These are phyloP conservation scores for Mallotus villosus DNA, from an alignment of 2,797 vertebrate genomes.

Conservation along the genomic window DNA sequence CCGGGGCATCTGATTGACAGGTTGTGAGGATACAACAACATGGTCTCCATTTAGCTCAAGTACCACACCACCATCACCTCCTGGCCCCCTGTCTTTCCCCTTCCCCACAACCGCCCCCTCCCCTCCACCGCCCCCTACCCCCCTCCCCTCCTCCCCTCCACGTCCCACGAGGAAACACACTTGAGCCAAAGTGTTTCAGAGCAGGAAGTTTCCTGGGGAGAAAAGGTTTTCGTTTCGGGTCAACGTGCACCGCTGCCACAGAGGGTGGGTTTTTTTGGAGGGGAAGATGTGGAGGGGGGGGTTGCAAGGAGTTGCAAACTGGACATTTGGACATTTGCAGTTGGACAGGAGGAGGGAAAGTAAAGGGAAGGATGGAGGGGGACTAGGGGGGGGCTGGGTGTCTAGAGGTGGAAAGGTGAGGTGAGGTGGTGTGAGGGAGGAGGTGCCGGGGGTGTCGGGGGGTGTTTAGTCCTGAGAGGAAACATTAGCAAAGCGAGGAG, in stretches of 20 bases:
- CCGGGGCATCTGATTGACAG: constrained; percentile 82
- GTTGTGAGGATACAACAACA: constrained; percentile 92
- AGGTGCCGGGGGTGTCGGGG: constrained; percentile 37
- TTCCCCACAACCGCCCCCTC: constrained; percentile 8
- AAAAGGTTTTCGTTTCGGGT: constrained; percentile 96
- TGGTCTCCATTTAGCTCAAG: constrained; percentile 97
- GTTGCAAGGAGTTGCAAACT: constrained; percentile 32
- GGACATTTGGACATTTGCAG: too few species aligned
- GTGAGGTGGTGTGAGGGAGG: constrained; percentile 49
- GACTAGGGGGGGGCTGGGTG: constrained; percentile 45
- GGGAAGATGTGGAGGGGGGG: constrained; percentile 63
- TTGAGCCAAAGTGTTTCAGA: constrained; percentile 98
- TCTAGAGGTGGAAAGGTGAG: constrained; percentile 41
- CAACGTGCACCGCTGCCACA: constrained; percentile 89
- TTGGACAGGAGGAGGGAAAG: constrained; percentile 40
- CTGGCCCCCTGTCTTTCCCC: constrained; percentile 35
- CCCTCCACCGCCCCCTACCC: constrained; percentile 28
- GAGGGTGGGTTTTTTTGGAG: constrained; percentile 77
- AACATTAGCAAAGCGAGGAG: constrained; percentile 98
- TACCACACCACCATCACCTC: constrained; percentile 71
- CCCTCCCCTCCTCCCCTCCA: constrained; percentile 37
- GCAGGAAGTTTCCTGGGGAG: constrained; percentile 98
- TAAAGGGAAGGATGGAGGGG: constrained; percentile 44
- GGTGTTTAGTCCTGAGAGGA: constrained; percentile 80
- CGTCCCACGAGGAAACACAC: constrained; percentile 91